Base-by-base conservation (phyloP, 2,888 invertebrate species). In the Melanostoma scalare region DNA sequence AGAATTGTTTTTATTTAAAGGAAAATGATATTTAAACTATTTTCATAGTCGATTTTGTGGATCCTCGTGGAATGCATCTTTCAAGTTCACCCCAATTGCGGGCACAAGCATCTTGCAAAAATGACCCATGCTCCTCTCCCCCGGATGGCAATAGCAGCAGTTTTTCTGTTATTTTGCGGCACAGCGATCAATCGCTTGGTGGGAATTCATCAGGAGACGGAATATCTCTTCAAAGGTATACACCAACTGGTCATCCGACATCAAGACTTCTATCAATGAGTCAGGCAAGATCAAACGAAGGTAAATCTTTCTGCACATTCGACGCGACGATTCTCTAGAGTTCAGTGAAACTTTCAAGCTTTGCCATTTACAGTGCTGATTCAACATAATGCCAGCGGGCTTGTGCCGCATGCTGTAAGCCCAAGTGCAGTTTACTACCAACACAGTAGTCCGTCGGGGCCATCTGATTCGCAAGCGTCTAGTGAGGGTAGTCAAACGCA, bases 341-440 rank as follows among this genome's bases (percentile, higher is more conserved):
- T 53, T 46, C 10, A 20, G 20, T 20, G 20, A 20, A 20, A 20
- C 20, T 20, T 20, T 20, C 50, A 40, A 58, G 30, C 2, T 53
- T 52, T 44, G 20, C 20, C 20, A 20, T 20, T 20, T 20, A 20
- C 20, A 89, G 88, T 88, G 30, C 85, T 89, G 73, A 91, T 92
- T 89, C 92, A 92, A 86, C 92, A 92, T 88, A 92, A 92, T 87
- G 90, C 92, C 46, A 91, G 92, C 87, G 86, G 87, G 1, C 72
- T 89, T 55, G 91, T 92, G 81, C 90, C 93, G 52, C 92, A 93
- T 89, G 91, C 92, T 6, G 90, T 91, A 2, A 93, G 93, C 88
- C 93, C 93, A 9, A 91, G 91, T 82, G 89, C 89, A 1, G 88
- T 94, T 89, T 93, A 94, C 92, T 93, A 93, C 82, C 91, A 90